Evolutionary conservation across 2,797 vertebrate species (phyloP).

Genomic region (Gastrophryne carolinensis): DNA sequence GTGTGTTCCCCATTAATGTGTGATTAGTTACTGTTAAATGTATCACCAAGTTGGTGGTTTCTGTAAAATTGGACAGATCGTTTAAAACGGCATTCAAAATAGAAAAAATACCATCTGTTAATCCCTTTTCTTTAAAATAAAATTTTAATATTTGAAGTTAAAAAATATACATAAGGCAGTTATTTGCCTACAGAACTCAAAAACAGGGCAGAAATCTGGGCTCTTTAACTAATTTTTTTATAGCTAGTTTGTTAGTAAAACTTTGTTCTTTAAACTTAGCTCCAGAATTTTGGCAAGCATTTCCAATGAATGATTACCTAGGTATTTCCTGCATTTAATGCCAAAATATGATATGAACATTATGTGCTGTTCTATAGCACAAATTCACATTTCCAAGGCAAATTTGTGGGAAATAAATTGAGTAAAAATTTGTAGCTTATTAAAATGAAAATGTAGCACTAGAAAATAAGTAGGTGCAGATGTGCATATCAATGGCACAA

Average conservation of each 20-base stretch:
- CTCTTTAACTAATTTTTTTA: constrained; percentile 1
- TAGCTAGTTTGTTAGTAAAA: background rate
- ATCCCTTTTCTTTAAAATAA: background rate
- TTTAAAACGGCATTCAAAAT: background rate
- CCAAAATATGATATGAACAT: constrained; percentile 31
- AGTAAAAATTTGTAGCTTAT: background rate
- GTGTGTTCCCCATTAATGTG: constrained; percentile 5
- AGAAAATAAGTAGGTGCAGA: background rate
- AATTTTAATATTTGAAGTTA: background rate
- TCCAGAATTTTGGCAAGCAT: constrained; percentile 15
- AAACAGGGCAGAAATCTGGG: background rate
- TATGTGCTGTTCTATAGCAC: constrained; percentile 3
- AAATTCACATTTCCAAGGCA: background rate
- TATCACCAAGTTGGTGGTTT: constrained; percentile 23
- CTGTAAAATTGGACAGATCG: background rate
- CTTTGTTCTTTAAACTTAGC: background rate
- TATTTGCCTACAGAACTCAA: background rate
- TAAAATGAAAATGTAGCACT: background rate
- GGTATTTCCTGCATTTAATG: constrained; percentile 21
- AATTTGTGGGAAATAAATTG: background rate
- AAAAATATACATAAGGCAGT: background rate
- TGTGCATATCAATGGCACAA: background rate
- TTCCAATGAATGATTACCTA: constrained; percentile 30
- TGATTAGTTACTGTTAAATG: constrained; percentile 23
- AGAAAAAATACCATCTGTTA: constrained; percentile 32